phyloP scores from a whole-genome alignment of 2,113 vertebrate genomes.

The Phycodurus eques region DNA sequence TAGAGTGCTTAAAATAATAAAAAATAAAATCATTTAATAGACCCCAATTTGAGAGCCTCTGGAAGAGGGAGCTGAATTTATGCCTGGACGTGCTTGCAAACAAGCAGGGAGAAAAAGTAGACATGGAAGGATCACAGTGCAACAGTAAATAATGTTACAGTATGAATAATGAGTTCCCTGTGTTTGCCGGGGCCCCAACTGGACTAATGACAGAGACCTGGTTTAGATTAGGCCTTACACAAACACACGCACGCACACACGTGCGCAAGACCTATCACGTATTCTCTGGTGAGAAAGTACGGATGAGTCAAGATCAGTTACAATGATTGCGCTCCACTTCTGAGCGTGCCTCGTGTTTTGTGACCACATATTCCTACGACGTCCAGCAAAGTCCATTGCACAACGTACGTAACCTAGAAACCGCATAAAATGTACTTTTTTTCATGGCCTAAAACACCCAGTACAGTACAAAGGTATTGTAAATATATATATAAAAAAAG shows the following conservation, averaged over 20 bases:
- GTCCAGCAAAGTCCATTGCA: too few species aligned
- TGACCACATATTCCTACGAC: too few species aligned
- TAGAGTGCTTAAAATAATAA: conserved; percentile 35
- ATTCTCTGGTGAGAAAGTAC: conserved; percentile 14
- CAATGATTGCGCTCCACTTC: conserved; percentile 20
- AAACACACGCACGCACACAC: conserved; percentile 28
- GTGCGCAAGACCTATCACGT: conserved; percentile 16
- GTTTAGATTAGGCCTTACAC: conserved; percentile 59
- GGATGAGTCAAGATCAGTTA: conserved; percentile 36
- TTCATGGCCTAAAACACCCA: too few species aligned
- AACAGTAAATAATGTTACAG: conserved; percentile 69
- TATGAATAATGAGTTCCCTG: conserved; percentile 66
- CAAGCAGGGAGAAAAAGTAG: conserved; percentile 19
- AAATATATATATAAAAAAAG: too few species aligned
- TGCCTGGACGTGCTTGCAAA: conserved; percentile 28
- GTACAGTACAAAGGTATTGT: too few species aligned
- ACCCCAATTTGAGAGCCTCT: conserved; percentile 31
- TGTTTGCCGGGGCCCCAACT: conserved; percentile 45
- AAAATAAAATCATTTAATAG: conserved; percentile 45
- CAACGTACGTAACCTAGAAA: too few species aligned
- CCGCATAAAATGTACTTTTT: too few species aligned
- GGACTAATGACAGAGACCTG: conserved; percentile 67
- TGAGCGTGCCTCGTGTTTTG: too few species aligned
- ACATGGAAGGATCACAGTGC: conserved; percentile 49
- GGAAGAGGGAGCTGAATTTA: conserved; percentile 31